Evolutionary conservation across 2,888 invertebrate species (phyloP), one percentile per base, ranked within the genome.

Genomic region (Abrostola tripartita): DNA sequence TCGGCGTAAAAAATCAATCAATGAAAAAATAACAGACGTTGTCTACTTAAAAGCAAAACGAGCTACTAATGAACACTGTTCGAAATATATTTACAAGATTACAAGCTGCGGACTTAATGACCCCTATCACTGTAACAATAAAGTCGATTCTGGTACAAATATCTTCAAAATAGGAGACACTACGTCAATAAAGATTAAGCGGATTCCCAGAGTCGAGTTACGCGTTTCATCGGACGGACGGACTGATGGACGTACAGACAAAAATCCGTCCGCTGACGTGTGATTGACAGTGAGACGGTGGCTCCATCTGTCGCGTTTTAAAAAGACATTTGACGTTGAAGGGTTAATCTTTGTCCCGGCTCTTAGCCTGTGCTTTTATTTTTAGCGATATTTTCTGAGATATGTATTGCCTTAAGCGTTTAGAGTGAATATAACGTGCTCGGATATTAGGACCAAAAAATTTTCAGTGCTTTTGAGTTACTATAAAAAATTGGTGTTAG

Each of bases 101-200:
- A 71, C 37, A 38, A 58, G 64, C 14, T 41, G 41, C 68, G 47
- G 7, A 0, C 11, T 0, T 49, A 6, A 0, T 7, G 0, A 11
- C 10, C 52, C 35, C 54, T 74, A 65, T 52, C 0, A 0, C 5
- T 5, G 0, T 1, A 0, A 0, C 0, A 5, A 65, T 78, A 81
- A 44, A 54, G 72, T 69, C 14, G 50, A 63, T 50, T 56, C 61
- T 69, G 11, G 53, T 56, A n/a, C 53, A 37, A 24, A 71, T 40
- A 37, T 7, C 6, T 8, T 44, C 14, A 61, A 63, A 85, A 59
- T 60, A 61, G 65, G 70, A 77, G 54, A 59, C 52, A 62, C 61
- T 57, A 77, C 82, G 89, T 89, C 90, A 89, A 90, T 90, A 88
- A 88, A 88, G 90, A 89, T 89, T 90, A 90, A 86, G 84, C 78